A percentile compares a stretch with the other conserved stretches of the same genome.
phyloP scores from a whole-genome alignment of 2,797 vertebrate species.

The Anas georgica region DNA sequence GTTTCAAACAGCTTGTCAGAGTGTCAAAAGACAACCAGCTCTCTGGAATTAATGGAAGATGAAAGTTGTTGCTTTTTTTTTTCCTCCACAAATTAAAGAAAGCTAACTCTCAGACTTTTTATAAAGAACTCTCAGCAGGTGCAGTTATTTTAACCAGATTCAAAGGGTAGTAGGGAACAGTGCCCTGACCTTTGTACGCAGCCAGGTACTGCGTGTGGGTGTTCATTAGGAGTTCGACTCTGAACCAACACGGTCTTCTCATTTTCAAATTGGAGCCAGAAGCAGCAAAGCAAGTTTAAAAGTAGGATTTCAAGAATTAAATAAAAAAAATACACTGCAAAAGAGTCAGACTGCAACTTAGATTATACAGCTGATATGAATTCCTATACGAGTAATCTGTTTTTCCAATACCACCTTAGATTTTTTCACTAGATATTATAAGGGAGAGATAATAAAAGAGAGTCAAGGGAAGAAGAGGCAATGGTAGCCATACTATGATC shows the following conservation, averaged over 20 bases:
- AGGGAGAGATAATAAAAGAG: slow-evolving; percentile 16
- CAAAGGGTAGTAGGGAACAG: neutral
- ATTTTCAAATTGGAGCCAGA: neutral
- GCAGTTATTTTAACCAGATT: neutral
- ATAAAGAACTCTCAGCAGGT: neutral
- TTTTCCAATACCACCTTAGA: slow-evolving; percentile 21
- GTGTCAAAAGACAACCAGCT: slow-evolving; percentile 52
- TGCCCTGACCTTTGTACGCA: neutral
- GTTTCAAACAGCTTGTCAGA: slow-evolving; percentile 53
- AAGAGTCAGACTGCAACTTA: neutral
- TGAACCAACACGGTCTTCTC: neutral
- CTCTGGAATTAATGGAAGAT: slow-evolving; percentile 44
- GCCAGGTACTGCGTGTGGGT: neutral
- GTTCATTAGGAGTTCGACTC: neutral
- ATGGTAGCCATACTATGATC: neutral
- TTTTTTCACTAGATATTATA: slow-evolving; percentile 15
- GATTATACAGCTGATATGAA: neutral
- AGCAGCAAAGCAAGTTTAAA: neutral
- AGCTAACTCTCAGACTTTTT: neutral
- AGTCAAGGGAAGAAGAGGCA: neutral
- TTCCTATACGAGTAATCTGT: neutral
- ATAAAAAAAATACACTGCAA: neutral
- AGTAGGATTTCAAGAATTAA: neutral
- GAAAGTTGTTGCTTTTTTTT: neutral
- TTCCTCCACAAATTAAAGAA: neutral